These are phyloP conservation scores for Acrocephalus kingi DNA, from an alignment of 2,113 vertebrate species.

Conservation along the genomic window DNA sequence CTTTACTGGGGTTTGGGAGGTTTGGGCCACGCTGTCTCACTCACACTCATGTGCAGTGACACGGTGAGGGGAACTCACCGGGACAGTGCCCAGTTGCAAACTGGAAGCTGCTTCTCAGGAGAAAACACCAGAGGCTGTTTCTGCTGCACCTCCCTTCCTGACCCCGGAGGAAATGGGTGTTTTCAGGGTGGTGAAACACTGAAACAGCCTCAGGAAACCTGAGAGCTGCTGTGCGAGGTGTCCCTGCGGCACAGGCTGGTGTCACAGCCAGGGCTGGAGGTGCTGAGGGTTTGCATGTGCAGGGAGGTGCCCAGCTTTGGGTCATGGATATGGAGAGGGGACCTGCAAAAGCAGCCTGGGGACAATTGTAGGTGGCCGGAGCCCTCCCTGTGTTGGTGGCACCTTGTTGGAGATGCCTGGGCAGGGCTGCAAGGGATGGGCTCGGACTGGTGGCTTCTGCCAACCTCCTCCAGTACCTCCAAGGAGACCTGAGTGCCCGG, in stretches of 20 bases:
- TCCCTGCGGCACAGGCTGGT: background rate
- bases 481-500: accelerated
- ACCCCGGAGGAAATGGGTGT: accelerated
- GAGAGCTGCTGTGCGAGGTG: background rate
- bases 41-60: accelerated
- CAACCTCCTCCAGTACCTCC: background rate
- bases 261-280: background rate
- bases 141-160: background rate
- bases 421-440: background rate
- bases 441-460: background rate
- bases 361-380: accelerated
- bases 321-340: background rate
- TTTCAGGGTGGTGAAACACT: background rate
- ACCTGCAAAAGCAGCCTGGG: background rate
- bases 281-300: background rate
- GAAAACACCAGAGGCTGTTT: background rate
- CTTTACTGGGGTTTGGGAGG: background rate
- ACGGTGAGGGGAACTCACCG: background rate
- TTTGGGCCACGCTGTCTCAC: accelerated
- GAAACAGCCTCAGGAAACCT: background rate
- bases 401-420: background rate
- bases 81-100: background rate
- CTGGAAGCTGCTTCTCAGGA: background rate
- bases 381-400: background rate
- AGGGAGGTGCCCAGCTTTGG: background rate